Base-by-base conservation (phyloP, 2,113 vertebrate genomes). In the Centropristis striata region DNA sequence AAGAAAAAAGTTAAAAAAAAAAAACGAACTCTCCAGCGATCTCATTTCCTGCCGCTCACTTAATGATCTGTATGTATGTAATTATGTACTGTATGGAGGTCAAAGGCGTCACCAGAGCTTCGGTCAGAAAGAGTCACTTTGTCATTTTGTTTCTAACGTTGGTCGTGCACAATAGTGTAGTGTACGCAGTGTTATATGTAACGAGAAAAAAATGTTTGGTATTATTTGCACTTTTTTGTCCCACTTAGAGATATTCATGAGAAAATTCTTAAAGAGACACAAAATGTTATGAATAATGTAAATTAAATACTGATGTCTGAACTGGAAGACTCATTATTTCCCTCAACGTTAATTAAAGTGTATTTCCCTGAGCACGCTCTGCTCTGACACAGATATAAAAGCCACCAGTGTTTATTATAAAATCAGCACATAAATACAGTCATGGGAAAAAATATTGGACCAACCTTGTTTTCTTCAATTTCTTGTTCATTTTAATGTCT, bases 181-280 rank as follows among this genome's bases (percentile, higher is more conserved):
- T 91, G 92, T 95, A 91, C 93, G 91, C 94, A 91, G 92, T 96
- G 95, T 96, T 95, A 91, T 75, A 87, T 90, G 94, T 94, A 88
- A 92, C 78, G 86, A 89, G 79, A 65, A 87, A 90, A 76, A 88
- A 47, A 90, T 47, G 87, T 94, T 94, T 94, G 91, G 92, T 93
- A 92, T 94, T 91, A 94, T 89, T 94, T 94, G 93, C 93, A 93
- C 94, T 94, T 95, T 93, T 93, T 92, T 93, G 88, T 90, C 90
- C 79, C 87, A 91, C 82, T 91, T 90, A 90, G 71, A 88, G 72
- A 70, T 86, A 88, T 78, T 84, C 77, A 80, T 82, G 83, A 86
- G 71, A 84, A 88, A 78, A 90, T 90, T 90, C 85, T 88, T 88
- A 54, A 93, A 87, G 84, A 90, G 83, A 94, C 75, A 83, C 71